Evolutionary conservation across 2,113 vertebrate species (phyloP).

Genomic region (Dicentrarchus labrax): DNA sequence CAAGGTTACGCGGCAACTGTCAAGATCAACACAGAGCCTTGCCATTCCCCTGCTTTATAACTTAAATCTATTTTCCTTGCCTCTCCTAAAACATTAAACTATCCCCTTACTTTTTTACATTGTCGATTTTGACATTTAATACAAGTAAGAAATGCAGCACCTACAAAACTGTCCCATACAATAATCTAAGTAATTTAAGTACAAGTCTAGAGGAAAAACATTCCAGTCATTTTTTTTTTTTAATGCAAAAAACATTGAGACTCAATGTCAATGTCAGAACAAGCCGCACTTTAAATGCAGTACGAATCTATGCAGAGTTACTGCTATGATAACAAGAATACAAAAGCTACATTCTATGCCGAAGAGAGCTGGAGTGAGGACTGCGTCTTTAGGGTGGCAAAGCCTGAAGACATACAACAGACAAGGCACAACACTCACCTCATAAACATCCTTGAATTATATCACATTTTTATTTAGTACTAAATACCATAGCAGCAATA

Average conservation of each 20-base stretch:
- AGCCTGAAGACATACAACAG: neutral
- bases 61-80: slow-evolving; percentile 55
- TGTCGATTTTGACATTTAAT: slow-evolving; percentile 60
- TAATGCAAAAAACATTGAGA: slow-evolving; percentile 10
- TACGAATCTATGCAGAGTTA: slow-evolving; percentile 9
- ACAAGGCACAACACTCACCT: slow-evolving; percentile 9
- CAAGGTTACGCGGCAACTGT: slow-evolving; percentile 68
- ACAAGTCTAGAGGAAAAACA: slow-evolving; percentile 8
- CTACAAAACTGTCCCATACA: slow-evolving; percentile 48
- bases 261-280: neutral
- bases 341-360: slow-evolving; percentile 5
- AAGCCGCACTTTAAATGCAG: neutral
- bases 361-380: neutral
- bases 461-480: neutral
- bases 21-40: slow-evolving; percentile 58
- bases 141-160: slow-evolving; percentile 50
- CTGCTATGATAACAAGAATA: slow-evolving; percentile 18
- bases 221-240: slow-evolving; percentile 24
- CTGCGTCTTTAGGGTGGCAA: slow-evolving; percentile 6
- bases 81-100: slow-evolving; percentile 58
- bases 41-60: slow-evolving; percentile 50
- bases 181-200: slow-evolving; percentile 35
- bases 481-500: slow-evolving; percentile 20
- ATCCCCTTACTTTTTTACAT: slow-evolving; percentile 57
- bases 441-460: neutral